These are phyloP conservation scores for Ametastegia equiseti DNA, from an alignment of 2,888 invertebrate genomes.

Conservation along the genomic window DNA sequence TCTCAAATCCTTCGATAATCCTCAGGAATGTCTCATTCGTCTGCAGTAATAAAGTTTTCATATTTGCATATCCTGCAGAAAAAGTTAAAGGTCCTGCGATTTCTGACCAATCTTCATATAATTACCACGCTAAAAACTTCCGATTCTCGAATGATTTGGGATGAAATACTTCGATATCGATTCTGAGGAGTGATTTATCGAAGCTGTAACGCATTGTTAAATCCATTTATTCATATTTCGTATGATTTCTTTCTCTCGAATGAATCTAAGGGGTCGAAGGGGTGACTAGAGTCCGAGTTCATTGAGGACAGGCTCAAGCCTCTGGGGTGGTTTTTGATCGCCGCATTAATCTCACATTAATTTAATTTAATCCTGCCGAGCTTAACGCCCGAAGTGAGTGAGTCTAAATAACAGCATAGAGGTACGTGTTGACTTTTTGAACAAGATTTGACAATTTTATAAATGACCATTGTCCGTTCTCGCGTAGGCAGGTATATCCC, in stretches of 20 bases:
- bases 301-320: background rate
- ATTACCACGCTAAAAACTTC: background rate
- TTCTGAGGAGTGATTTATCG: too few species aligned
- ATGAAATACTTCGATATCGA: background rate
- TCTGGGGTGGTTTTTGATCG: slow-evolving; percentile 57
- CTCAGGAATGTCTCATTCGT: background rate
- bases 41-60: background rate
- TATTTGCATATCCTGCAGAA: background rate
- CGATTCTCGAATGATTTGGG: background rate
- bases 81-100: background rate
- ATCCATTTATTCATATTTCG: too few species aligned
- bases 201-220: too few species aligned
- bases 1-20: background rate
- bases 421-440: slow-evolving; percentile 72
- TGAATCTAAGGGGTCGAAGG: too few species aligned
- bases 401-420: background rate
- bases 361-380: slow-evolving; percentile 59
- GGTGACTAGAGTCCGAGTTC: slow-evolving; percentile 7
- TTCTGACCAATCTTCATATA: background rate
- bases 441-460: slow-evolving; percentile 71
- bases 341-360: slow-evolving; percentile 75
- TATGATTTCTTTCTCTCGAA: too few species aligned
- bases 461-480: slow-evolving; percentile 69
- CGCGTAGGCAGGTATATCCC: background rate
- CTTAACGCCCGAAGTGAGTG: too few species aligned